phyloP scores from a whole-genome alignment of 2,888 invertebrate genomes.

The Allygus modestus region DNA sequence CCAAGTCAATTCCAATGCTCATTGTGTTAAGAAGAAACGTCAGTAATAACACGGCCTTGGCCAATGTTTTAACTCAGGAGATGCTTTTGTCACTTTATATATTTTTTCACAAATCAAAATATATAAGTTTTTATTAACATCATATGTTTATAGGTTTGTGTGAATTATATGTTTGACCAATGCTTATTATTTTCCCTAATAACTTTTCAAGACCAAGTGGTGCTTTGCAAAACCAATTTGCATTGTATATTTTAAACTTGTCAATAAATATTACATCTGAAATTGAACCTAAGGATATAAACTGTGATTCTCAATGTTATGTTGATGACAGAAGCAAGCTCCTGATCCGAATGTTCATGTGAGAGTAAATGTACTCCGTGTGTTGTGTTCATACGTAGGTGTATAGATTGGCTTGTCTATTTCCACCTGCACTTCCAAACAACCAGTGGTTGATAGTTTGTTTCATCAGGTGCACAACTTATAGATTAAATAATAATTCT shows the following conservation, averaged over 20 bases:
- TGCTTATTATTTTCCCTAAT: no score
- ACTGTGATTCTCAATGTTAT: neutral
- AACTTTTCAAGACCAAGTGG: no score
- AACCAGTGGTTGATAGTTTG: no score
- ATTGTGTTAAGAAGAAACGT: slow-evolving; percentile 11
- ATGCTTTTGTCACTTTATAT: neutral
- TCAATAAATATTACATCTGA: no score
- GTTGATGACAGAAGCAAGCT: neutral
- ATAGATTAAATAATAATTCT: no score
- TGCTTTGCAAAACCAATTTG: no score
- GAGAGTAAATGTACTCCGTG: slow-evolving; percentile 33
- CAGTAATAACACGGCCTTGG: slow-evolving; percentile 2
- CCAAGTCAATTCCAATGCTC: slow-evolving; percentile 58
- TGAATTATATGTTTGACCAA: no score
- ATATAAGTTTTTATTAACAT: neutral
- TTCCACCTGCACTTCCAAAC: slow-evolving; percentile 2
- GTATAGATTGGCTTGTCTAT: slow-evolving; percentile 20
- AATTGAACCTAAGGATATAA: no score
- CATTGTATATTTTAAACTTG: no score
- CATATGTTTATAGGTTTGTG: no score
- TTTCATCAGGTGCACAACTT: no score
- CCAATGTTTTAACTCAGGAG: neutral
- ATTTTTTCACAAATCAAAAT: neutral
- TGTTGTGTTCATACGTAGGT: slow-evolving; percentile 40
- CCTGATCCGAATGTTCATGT: neutral